Conservation (phyloP, 2,113 vertebrate species). For the Poeciliopsis retropinna region DNA sequence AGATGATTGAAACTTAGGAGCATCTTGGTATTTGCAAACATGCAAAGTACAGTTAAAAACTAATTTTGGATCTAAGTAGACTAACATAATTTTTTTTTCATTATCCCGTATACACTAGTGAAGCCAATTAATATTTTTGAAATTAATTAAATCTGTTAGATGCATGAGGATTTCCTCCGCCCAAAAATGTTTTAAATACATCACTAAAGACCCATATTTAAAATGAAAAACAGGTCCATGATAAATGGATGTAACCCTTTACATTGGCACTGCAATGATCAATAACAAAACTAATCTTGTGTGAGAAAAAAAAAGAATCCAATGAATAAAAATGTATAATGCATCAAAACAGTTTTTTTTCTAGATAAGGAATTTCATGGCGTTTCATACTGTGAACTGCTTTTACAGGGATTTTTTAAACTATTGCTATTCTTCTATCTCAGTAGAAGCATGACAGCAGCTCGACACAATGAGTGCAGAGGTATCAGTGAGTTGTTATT, state of each 20-base stretch:
- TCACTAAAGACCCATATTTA: background rate
- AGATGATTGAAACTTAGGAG: too few relatives aligned
- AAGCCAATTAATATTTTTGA: background rate
- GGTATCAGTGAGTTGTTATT: slow-evolving; percentile 31
- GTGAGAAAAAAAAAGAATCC: background rate
- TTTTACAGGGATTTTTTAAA: background rate
- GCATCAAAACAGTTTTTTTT: slow-evolving; percentile 1
- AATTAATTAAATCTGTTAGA: background rate
- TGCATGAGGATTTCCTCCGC: background rate
- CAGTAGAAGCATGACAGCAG: slow-evolving; percentile 24
- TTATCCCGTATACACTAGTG: background rate
- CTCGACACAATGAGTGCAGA: slow-evolving; percentile 28
- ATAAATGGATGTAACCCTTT: background rate
- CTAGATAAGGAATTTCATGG: slow-evolving; percentile 6
- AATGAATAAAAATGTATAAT: background rate
- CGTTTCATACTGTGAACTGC: slow-evolving; percentile 1
- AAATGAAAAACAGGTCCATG: background rate
- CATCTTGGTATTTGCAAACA: too few relatives aligned
- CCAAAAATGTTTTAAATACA: background rate
- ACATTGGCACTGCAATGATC: background rate
- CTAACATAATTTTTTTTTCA: too few relatives aligned
- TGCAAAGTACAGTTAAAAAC: too few relatives aligned
- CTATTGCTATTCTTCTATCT: slow-evolving; percentile 29
- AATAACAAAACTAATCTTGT: background rate
- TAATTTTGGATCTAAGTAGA: too few relatives aligned